These are phyloP conservation scores for Colistium nudipinnis DNA, from an alignment of 2,113 vertebrate species.

Conservation along the genomic window DNA sequence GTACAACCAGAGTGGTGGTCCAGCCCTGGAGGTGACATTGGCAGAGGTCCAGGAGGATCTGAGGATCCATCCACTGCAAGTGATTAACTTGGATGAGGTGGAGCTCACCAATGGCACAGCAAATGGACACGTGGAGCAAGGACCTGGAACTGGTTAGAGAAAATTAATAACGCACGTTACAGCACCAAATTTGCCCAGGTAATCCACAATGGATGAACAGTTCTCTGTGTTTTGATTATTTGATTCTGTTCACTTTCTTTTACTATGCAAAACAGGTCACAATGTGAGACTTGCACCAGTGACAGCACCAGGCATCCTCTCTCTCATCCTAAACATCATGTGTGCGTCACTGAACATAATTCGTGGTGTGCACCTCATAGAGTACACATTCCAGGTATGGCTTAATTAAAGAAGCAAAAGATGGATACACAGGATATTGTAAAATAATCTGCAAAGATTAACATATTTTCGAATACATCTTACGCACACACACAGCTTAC, in stretches of 20 bases:
- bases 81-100: slow-evolving; percentile 85
- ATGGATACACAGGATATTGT: background rate
- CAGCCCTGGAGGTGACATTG: slow-evolving; percentile 78
- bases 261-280: slow-evolving; percentile 78
- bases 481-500: no score
- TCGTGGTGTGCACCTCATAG: slow-evolving; percentile 92
- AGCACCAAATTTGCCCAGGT: background rate
- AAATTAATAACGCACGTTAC: background rate
- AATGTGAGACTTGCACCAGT: slow-evolving; percentile 88
- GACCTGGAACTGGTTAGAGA: slow-evolving; percentile 82
- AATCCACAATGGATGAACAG: background rate
- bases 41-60: slow-evolving; percentile 88
- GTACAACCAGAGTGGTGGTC: slow-evolving; percentile 82
- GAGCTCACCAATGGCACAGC: slow-evolving; percentile 82
- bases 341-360: slow-evolving; percentile 94
- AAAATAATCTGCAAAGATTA: background rate
- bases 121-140: slow-evolving; percentile 81
- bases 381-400: slow-evolving; percentile 90
- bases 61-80: slow-evolving; percentile 79
- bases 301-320: slow-evolving; percentile 89
- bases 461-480: no score
- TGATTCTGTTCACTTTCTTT: background rate
- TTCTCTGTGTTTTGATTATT: background rate
- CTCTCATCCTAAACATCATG: slow-evolving; percentile 95
- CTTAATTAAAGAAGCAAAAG: background rate